These are phyloP conservation scores for Pammene fasciana DNA, from an alignment of 2,888 invertebrate species.

Conservation along the genomic window DNA sequence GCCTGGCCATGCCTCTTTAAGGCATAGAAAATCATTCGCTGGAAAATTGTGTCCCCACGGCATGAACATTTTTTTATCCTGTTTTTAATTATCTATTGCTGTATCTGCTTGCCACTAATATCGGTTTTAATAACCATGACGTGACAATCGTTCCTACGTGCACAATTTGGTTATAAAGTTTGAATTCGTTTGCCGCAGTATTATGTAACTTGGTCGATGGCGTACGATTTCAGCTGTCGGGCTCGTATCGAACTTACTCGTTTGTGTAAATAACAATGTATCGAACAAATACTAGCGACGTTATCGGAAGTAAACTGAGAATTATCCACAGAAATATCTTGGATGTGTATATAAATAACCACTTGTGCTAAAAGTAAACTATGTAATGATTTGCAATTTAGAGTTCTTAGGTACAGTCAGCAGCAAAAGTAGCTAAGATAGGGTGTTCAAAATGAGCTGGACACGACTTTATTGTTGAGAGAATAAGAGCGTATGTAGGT, in stretches of 20 bases:
- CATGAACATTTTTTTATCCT: slow-evolving; percentile 23
- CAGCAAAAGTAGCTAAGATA: no score
- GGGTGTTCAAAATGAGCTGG: no score
- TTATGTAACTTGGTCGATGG: slow-evolving; percentile 59
- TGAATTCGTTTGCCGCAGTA: slow-evolving; percentile 60
- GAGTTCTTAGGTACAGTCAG: no score
- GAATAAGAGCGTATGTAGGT: no score
- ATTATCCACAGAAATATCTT: no score
- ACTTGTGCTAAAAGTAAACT: no score
- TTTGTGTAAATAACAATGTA: slow-evolving; percentile 24
- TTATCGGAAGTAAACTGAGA: not conserved
- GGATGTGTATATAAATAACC: no score
- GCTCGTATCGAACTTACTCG: slow-evolving; percentile 3
- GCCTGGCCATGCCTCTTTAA: slow-evolving; percentile 56
- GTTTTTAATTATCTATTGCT: slow-evolving; percentile 4
- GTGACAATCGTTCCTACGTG: slow-evolving; percentile 32
- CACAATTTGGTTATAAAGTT: slow-evolving; percentile 45
- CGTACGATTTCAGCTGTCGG: slow-evolving; percentile 32
- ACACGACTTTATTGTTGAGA: no score
- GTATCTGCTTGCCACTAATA: not conserved
- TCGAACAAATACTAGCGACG: slow-evolving; percentile 6
- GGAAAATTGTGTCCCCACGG: slow-evolving; percentile 54
- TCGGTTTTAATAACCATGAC: not conserved
- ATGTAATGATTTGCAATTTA: no score
- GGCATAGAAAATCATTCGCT: slow-evolving; percentile 52